phyloP scores from a whole-genome alignment of 2,113 vertebrate species.

The Microtus montanus region DNA sequence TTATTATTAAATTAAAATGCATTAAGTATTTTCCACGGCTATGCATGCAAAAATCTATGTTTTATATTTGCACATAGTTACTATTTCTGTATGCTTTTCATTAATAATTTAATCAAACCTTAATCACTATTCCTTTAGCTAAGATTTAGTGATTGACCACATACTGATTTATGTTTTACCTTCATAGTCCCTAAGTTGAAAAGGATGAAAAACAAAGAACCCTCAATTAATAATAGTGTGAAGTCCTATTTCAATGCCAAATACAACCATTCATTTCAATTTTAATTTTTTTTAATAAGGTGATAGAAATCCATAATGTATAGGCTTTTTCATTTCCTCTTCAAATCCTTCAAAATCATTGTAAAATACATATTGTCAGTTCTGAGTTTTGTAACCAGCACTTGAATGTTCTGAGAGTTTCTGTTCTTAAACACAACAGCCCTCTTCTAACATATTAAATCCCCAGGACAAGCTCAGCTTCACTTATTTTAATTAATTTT shows the following conservation, averaged over 20 bases:
- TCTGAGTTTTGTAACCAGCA: not conserved
- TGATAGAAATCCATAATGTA: not conserved
- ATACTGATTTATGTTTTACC: not conserved
- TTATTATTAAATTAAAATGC: not conserved
- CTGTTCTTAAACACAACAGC: not conserved
- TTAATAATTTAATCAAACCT: not conserved
- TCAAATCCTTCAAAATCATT: not conserved
- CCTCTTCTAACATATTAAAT: not conserved
- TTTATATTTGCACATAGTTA: not conserved
- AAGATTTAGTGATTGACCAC: not conserved
- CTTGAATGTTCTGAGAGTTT: not conserved
- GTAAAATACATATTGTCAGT: not conserved
- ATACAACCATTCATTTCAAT: not conserved
- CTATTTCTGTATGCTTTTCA: not conserved
- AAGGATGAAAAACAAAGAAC: not conserved
- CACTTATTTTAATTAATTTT: conserved; percentile 5
- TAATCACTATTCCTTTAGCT: not conserved
- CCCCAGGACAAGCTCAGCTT: not conserved
- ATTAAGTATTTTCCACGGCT: not conserved
- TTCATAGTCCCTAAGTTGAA: not conserved
- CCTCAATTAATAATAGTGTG: conserved; percentile 3
- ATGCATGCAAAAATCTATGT: not conserved
- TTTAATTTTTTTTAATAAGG: not conserved
- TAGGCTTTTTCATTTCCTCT: not conserved
- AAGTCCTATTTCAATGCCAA: conserved; percentile 21